phyloP scores from a whole-genome alignment of 2,888 invertebrate genomes.

The Philopedon plagiatum region DNA sequence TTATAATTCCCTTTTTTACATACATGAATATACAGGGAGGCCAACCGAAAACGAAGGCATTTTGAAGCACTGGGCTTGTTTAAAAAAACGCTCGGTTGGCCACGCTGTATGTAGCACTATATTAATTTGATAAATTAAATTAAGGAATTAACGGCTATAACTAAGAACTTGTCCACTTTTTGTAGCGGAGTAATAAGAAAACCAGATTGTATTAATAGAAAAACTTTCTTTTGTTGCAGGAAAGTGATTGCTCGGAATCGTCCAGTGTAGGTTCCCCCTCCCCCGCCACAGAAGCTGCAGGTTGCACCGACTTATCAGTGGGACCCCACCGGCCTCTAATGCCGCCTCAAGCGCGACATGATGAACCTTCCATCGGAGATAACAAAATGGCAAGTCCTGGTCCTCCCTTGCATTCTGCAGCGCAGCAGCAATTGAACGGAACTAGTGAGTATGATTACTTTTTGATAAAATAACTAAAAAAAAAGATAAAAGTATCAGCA shows the following conservation, averaged over 20 bases:
- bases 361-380: conserved; percentile 58
- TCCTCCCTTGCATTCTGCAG: conserved; percentile 67
- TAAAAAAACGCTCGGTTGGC: too few species aligned
- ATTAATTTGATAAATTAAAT: too few species aligned
- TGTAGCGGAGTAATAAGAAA: too few species aligned
- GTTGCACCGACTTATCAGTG: conserved; percentile 64
- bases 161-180: too few species aligned
- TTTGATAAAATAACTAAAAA: neutral
- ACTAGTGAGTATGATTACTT: conserved; percentile 73
- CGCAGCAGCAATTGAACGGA: conserved; percentile 77
- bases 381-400: conserved; percentile 65
- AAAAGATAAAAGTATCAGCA: neutral
- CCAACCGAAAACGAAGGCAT: too few species aligned
- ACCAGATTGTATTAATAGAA: neutral
- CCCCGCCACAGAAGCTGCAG: conserved; percentile 69
- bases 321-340: conserved; percentile 42
- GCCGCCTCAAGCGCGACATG: conserved; percentile 48
- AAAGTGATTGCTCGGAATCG: conserved; percentile 77
- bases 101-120: too few species aligned
- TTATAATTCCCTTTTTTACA: conserved; percentile 1
- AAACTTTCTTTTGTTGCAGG: conserved; percentile 67
- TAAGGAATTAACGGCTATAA: too few species aligned
- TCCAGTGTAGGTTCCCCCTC: conserved; percentile 75
- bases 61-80: too few species aligned
- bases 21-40: too few species aligned